phyloP scores from a whole-genome alignment of 2,797 vertebrate genomes.

The Eulemur coronatus region DNA sequence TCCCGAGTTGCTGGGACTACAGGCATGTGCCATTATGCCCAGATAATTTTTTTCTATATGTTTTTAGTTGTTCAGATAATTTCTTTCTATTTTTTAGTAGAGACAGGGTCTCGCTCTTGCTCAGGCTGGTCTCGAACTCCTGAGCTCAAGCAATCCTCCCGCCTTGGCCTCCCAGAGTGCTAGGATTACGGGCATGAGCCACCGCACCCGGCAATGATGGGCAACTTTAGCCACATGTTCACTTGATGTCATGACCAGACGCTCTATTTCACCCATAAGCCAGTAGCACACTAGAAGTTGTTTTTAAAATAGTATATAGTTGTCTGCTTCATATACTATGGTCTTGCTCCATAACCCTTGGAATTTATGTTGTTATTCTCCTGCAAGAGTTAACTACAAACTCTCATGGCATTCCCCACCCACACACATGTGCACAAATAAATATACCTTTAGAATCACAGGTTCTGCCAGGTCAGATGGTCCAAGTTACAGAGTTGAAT shows the following conservation, averaged over 20 bases:
- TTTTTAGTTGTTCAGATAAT: too few species aligned
- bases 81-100: too few species aligned
- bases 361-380: background rate
- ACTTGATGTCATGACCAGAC: background rate
- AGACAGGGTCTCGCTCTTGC: too few species aligned
- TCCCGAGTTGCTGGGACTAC: too few species aligned
- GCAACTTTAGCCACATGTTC: background rate
- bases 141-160: too few species aligned
- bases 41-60: too few species aligned
- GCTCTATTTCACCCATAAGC: background rate
- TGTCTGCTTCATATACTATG: background rate
- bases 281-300: background rate
- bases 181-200: too few species aligned
- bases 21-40: too few species aligned
- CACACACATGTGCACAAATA: too few species aligned
- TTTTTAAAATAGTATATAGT: background rate
- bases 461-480: background rate
- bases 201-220: background rate
- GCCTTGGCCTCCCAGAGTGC: too few species aligned
- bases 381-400: background rate
- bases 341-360: background rate
- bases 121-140: too few species aligned
- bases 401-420: background rate
- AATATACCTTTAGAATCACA: background rate
- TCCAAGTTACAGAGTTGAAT: background rate